Base-by-base conservation (phyloP, 2,113 vertebrate genomes). In the Neolamprologus fasciatus region DNA sequence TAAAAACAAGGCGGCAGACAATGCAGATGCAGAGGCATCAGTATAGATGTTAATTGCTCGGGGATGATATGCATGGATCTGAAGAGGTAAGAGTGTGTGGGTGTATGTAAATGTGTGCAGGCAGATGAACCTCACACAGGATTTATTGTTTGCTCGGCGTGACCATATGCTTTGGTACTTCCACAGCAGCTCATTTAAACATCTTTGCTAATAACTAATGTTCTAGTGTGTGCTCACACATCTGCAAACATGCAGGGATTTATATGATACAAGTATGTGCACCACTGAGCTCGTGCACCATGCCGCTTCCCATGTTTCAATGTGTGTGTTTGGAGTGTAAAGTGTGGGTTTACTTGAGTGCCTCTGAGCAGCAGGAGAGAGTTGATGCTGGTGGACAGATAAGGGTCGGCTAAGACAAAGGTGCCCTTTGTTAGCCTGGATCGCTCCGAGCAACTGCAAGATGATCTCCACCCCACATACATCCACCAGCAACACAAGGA, bases 391-490 rank as follows among this genome's bases (percentile, higher is more conserved):
- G 81, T 78, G 87, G 31, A 83, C 76, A 90, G 92, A 94, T 96
- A 95, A 92, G 93, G 83, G 82, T 73, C 40, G 37, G 55, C 16
- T 35, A 37, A 82, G 58, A 96, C 94, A 96, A 94, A 93, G 91
- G 35, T 5, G 19, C 8, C 84, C 86, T 93, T 92, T 95, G 91
- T 94, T 82, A 71, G 76, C 26, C 80, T 26, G 50, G 76, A 84
- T 83, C 9, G 16, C 89, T 89, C 90, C 87, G 84, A 87, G 53
- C 54, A 85, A 7, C 88, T 88, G 90, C 91, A 93, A 94, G 89
- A 90, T 13, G 91, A 95, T 93, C 90, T 26, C 73, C 53, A 47
- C 6, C 13, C 47, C 37, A 37, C 80, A 26, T n/a, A 28, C 42
- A 8, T 47, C 80, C 83, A 78, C 84, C 84, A 45, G 47, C 78